Evolutionary conservation across 2,888 invertebrate genomes (phyloP).

Genomic region (Sinelater perroti): DNA sequence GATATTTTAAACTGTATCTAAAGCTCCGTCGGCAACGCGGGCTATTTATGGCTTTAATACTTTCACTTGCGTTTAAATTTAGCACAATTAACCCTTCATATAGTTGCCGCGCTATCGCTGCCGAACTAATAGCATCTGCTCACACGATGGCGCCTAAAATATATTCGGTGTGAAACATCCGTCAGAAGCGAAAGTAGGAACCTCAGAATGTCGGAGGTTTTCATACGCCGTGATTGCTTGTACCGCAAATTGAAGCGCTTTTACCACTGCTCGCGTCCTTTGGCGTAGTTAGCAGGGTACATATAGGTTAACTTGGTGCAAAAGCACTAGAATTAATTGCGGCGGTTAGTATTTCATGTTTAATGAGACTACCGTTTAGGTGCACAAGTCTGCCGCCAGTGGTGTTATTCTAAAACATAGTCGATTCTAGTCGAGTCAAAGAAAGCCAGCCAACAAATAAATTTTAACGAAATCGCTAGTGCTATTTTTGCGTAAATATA

Average conservation of each 20-base stretch:
- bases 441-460: no score
- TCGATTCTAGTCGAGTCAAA: no score
- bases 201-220: no score
- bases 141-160: neutral
- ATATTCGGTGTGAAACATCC: neutral
- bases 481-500: no score
- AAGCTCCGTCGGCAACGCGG: neutral
- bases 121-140: constrained; percentile 5
- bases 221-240: no score
- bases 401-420: no score
- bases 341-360: neutral
- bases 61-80: constrained; percentile 7
- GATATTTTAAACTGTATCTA: no score
- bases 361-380: constrained; percentile 3
- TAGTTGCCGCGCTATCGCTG: neutral
- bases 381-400: no score
- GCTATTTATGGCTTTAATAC: constrained; percentile 3
- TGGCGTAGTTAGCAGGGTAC: no score
- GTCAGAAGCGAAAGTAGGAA: neutral
- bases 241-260: neutral
- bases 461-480: no score
- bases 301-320: neutral
- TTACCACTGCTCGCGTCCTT: neutral
- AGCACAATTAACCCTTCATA: constrained; percentile 7
- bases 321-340: constrained; percentile 6